phyloP scores from a whole-genome alignment of 2,113 vertebrate species.

The Serilophus lunatus region DNA sequence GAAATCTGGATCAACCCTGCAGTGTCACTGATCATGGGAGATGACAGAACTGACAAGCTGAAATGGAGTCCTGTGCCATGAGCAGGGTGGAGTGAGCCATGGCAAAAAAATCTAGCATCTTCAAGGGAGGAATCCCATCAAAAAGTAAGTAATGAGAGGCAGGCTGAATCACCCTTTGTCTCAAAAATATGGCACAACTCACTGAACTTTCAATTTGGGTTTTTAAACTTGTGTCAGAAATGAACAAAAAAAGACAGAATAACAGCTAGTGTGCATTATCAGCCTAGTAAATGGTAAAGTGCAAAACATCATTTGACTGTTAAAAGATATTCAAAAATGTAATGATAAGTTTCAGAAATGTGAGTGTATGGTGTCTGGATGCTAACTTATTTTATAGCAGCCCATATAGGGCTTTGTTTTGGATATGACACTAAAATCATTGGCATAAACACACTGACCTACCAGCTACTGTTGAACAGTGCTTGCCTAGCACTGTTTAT shows the following conservation, averaged over 20 bases:
- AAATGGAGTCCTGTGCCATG: background rate
- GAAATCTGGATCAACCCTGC: background rate
- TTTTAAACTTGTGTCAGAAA: background rate
- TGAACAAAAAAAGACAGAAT: background rate
- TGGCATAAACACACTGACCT: background rate
- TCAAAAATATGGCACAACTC: background rate
- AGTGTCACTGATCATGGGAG: rapidly evolving
- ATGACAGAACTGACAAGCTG: background rate
- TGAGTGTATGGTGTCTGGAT: background rate
- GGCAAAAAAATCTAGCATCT: background rate
- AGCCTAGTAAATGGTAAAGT: background rate
- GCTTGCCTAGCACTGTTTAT: background rate
- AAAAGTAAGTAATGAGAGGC: background rate
- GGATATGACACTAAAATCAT: background rate
- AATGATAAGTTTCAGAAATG: background rate
- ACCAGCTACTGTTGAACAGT: background rate
- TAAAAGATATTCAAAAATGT: background rate
- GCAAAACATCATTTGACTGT: background rate
- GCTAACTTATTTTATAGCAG: background rate
- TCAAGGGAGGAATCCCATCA: background rate
- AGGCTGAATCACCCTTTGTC: background rate
- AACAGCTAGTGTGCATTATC: background rate
- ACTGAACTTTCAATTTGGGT: background rate
- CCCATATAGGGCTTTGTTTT: background rate
- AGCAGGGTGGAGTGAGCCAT: rapidly evolving